phyloP scores from a whole-genome alignment of 2,797 vertebrate genomes.

The Scarus forsteni region DNA sequence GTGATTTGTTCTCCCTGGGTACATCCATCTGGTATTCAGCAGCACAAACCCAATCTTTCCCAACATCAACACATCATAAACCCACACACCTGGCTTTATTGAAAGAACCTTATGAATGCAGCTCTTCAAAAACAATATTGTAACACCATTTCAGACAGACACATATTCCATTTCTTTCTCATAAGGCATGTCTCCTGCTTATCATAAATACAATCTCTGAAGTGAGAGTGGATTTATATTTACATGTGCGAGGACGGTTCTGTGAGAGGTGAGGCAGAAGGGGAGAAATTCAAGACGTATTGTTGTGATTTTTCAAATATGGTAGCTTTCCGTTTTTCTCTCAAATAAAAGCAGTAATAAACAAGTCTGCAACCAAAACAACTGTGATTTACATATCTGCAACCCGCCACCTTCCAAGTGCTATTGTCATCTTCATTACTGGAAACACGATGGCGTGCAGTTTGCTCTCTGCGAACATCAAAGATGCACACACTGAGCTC shows the following conservation, averaged over 20 bases:
- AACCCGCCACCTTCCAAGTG: constrained; percentile 59
- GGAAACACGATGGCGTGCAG: constrained; percentile 68
- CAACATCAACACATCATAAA: constrained; percentile 88
- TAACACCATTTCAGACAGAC: constrained; percentile 80
- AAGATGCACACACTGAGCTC: constrained; percentile 80
- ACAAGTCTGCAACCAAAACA: constrained; percentile 62
- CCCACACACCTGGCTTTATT: constrained; percentile 84
- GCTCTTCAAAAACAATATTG: constrained; percentile 84
- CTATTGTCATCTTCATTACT: constrained; percentile 77
- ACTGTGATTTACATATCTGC: constrained; percentile 74
- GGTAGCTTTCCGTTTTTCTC: constrained; percentile 43
- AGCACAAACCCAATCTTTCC: constrained; percentile 85
- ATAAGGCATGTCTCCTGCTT: constrained; percentile 72
- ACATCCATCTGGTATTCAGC: constrained; percentile 86
- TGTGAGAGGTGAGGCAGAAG: constrained; percentile 35
- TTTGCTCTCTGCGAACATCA: constrained; percentile 77
- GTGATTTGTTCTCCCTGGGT: constrained; percentile 83
- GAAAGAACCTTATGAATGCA: constrained; percentile 83
- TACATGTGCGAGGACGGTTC: constrained; percentile 64
- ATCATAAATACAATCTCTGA: constrained; percentile 78
- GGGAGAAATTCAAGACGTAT: constrained; percentile 54
- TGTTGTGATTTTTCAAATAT: constrained; percentile 57
- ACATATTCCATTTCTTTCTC: constrained; percentile 81
- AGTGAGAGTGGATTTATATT: constrained; percentile 69
- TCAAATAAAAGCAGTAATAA: constrained; percentile 64